Evolutionary conservation across 2,888 invertebrate species (phyloP).

Genomic region (Agrochola lota): DNA sequence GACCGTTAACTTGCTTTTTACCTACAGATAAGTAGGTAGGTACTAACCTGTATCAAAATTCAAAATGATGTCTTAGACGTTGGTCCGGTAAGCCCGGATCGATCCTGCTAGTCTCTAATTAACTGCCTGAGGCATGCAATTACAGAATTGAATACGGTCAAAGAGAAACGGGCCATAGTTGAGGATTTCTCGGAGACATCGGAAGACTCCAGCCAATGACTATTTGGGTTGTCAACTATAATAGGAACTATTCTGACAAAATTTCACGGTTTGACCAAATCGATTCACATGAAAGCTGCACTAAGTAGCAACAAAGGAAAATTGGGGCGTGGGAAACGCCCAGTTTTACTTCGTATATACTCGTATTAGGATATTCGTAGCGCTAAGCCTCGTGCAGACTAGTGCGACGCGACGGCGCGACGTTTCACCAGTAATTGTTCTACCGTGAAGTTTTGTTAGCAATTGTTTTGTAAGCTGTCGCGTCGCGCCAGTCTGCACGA

Average conservation of each 20-base stretch:
- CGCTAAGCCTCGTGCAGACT: too few species aligned
- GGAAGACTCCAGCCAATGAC: not conserved
- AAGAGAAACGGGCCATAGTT: not conserved
- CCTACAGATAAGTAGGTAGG: not conserved
- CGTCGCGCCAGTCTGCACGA: too few species aligned
- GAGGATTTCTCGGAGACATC: not conserved
- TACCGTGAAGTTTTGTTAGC: too few species aligned
- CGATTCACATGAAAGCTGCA: not conserved
- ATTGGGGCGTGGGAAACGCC: not conserved
- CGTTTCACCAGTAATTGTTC: too few species aligned
- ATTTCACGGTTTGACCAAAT: not conserved
- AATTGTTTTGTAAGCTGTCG: too few species aligned
- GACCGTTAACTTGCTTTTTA: not conserved
- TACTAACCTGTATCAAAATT: conserved; percentile 1
- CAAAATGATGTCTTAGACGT: not conserved
- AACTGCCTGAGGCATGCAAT: conserved; percentile 6
- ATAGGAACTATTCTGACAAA: not conserved
- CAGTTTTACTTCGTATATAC: too few species aligned
- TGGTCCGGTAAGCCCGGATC: not conserved
- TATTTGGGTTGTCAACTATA: not conserved
- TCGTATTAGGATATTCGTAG: not conserved
- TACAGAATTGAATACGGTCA: not conserved
- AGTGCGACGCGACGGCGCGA: too few species aligned
- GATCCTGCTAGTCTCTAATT: conserved; percentile 8
- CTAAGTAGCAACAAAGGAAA: not conserved